Evolutionary conservation across 2,797 vertebrate species (phyloP).

Genomic region (Mus caroli): DNA sequence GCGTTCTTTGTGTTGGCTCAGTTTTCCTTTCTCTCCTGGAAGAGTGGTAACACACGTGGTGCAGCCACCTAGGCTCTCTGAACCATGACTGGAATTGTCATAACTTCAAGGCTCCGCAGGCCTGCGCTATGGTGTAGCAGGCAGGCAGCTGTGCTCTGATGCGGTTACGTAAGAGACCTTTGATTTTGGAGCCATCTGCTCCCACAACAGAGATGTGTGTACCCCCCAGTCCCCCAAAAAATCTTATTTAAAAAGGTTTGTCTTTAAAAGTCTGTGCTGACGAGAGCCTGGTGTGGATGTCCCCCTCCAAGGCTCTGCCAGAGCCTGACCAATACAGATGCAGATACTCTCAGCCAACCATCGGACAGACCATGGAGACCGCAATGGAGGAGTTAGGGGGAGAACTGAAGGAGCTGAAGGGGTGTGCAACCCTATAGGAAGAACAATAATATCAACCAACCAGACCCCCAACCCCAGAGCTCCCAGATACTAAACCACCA

Average conservation of each 20-base stretch:
- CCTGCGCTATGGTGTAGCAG: accelerated
- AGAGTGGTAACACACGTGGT: neutral
- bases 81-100: accelerated
- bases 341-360: neutral
- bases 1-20: neutral
- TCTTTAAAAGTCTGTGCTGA: slow-evolving; percentile 8
- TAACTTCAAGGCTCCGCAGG: no score
- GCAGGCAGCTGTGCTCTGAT: neutral
- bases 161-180: neutral
- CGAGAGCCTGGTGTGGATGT: neutral
- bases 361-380: neutral
- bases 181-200: neutral
- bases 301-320: neutral
- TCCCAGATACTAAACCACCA: neutral
- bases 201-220: neutral
- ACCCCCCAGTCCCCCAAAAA: neutral
- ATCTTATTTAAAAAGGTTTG: neutral
- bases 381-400: neutral
- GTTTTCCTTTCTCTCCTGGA: neutral
- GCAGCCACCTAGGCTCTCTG: neutral
- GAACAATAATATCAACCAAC: neutral
- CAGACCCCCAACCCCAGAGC: neutral
- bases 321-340: neutral
- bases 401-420: neutral
- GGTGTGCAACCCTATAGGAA: neutral